Conservation (phyloP, 2,888 invertebrate species). For the Dryobotodes eremita region DNA sequence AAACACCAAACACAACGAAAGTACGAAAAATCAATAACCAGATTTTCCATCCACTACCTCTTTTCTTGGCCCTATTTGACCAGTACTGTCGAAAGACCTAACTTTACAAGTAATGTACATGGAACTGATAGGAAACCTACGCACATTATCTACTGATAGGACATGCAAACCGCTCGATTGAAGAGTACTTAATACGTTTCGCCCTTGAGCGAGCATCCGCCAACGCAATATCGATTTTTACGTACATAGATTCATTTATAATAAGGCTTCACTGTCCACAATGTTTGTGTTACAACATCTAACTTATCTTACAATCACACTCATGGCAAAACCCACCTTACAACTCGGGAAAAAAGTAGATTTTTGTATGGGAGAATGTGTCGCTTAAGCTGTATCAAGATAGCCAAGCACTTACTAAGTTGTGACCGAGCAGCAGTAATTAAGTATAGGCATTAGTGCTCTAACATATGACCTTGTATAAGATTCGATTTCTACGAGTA, state of each 20-base stretch:
- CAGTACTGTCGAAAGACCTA: not conserved
- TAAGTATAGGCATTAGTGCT: slow-evolving; percentile 78
- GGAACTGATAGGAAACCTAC: slow-evolving; percentile 25
- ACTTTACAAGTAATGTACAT: slow-evolving; percentile 27
- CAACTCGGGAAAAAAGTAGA: slow-evolving; percentile 50
- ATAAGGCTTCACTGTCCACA: slow-evolving; percentile 86
- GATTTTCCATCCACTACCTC: not conserved
- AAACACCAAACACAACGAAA: slow-evolving; percentile 23
- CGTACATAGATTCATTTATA: slow-evolving; percentile 85
- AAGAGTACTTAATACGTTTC: slow-evolving; percentile 72
- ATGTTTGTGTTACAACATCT: slow-evolving; percentile 67
- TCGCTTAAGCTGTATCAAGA: slow-evolving; percentile 62
- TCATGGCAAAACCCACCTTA: slow-evolving; percentile 70
- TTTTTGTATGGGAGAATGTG: slow-evolving; percentile 34
- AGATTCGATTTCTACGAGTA: slow-evolving; percentile 75
- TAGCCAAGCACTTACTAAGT: slow-evolving; percentile 64
- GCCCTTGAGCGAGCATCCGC: slow-evolving; percentile 86
- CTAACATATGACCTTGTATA: slow-evolving; percentile 75
- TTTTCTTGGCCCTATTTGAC: not conserved
- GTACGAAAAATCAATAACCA: slow-evolving; percentile 25
- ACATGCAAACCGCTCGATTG: slow-evolving; percentile 68
- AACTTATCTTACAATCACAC: slow-evolving; percentile 66
- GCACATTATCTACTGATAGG: slow-evolving; percentile 51
- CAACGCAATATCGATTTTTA: slow-evolving; percentile 88
- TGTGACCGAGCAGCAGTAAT: slow-evolving; percentile 78